Evolutionary conservation across 2,888 invertebrate genomes (phyloP).

Genomic region (Calameuta idolon): DNA sequence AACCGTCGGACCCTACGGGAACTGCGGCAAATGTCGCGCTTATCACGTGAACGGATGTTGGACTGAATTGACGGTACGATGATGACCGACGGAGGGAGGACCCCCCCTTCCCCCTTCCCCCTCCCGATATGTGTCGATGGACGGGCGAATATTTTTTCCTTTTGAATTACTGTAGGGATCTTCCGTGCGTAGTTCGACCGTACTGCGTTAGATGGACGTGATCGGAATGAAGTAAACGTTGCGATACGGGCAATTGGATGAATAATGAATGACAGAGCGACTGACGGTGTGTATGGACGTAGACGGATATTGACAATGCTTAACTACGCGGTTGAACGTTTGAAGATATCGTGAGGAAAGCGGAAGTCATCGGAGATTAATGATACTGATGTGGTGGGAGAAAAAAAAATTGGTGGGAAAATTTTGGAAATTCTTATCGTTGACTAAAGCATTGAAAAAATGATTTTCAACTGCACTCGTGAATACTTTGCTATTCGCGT

Average conservation of each 20-base stretch:
- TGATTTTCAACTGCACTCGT: too few species aligned
- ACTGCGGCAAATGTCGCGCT: conserved; percentile 29
- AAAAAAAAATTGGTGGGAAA: too few species aligned
- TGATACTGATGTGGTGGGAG: too few species aligned
- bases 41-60: conserved; percentile 47
- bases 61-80: conserved; percentile 51
- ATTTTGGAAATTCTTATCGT: too few species aligned
- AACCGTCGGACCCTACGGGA: conserved; percentile 44
- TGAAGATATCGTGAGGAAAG: too few species aligned
- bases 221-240: not conserved
- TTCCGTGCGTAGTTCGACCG: not conserved
- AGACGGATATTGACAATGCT: not conserved
- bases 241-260: not conserved
- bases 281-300: not conserved
- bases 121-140: conserved; percentile 31
- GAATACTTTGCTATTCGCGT: too few species aligned
- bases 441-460: too few species aligned
- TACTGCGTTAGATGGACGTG: not conserved
- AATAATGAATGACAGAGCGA: not conserved
- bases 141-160: conserved; percentile 33
- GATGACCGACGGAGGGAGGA: conserved; percentile 33
- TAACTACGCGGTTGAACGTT: too few species aligned
- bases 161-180: not conserved
- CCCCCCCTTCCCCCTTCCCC: conserved; percentile 19
- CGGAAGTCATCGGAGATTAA: too few species aligned